Conservation (phyloP, 1,140 invertebrate species). For the Zaprionus gabonicus region DNA sequence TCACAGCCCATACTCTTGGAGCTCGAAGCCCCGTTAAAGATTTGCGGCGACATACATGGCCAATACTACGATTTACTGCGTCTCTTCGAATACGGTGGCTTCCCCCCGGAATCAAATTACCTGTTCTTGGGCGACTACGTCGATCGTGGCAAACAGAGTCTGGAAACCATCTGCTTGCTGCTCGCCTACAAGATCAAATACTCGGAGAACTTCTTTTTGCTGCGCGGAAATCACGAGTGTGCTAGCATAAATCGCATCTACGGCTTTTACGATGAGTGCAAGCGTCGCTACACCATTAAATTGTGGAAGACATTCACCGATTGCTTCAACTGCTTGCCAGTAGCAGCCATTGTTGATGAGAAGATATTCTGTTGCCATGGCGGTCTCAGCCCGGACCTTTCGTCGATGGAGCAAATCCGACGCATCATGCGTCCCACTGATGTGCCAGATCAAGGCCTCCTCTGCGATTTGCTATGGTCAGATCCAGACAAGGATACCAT, state of each 20-base stretch:
- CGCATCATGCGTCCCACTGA: constrained; percentile 96
- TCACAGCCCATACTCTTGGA: constrained; percentile 99
- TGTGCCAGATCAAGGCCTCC: constrained; percentile 95
- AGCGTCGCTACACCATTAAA: constrained; percentile 98
- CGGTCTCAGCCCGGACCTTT: constrained; percentile 94
- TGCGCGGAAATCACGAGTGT: constrained; percentile 94
- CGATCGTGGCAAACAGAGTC: constrained; percentile 93
- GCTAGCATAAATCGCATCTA: constrained; percentile 98
- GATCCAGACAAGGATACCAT: constrained; percentile 97
- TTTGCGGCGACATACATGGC: constrained; percentile 99
- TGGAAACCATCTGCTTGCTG: constrained; percentile 96
- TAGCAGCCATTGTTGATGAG: constrained; percentile 98
- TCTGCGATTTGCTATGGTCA: constrained; percentile 99
- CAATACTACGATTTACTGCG: constrained; percentile 99
- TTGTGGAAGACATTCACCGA: constrained; percentile 99
- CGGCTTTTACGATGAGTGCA: constrained; percentile 99
- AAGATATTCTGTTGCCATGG: constrained; percentile 99
- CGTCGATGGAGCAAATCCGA: constrained; percentile 96
- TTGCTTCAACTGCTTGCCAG: constrained; percentile 99
- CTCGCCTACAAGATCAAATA: constrained; percentile 98
- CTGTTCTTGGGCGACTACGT: constrained; percentile 97
- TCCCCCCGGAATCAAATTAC: constrained; percentile 99
- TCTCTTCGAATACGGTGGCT: constrained; percentile 99
- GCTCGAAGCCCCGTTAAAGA: constrained; percentile 99
- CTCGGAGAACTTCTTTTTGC: constrained; percentile 95